Evolutionary conservation across 2,888 invertebrate genomes (phyloP).

Genomic region (Sceliomorpha sp.): DNA sequence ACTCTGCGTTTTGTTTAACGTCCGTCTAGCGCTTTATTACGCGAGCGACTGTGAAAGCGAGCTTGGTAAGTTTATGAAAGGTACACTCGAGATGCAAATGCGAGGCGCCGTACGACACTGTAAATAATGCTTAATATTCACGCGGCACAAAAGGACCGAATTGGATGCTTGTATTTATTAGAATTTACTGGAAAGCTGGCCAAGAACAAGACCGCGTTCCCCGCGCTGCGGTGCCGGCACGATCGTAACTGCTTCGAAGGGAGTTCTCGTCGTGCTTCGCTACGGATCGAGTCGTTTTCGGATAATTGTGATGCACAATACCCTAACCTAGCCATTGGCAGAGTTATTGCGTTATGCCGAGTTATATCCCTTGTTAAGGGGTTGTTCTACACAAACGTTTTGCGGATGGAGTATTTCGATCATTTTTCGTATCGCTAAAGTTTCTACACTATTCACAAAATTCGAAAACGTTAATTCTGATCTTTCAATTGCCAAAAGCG

Average conservation of each 20-base stretch:
- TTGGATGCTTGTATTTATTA: conserved; percentile 68
- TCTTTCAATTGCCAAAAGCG: no score
- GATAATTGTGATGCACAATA: conserved; percentile 76
- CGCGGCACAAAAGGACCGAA: conserved; percentile 23
- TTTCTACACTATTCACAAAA: no score
- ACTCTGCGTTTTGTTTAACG: no score
- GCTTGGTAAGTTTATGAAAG: no score
- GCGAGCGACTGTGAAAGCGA: no score
- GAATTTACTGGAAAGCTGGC: conserved; percentile 67
- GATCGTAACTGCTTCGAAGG: conserved; percentile 63
- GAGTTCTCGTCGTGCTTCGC: conserved; percentile 61
- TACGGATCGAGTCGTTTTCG: conserved; percentile 68
- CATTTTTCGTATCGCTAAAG: no score
- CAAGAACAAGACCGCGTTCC: conserved; percentile 57
- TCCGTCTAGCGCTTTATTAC: no score
- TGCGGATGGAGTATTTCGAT: no score
- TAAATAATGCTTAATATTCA: conserved; percentile 34
- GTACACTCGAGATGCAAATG: no score
- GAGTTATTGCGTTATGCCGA: conserved; percentile 58
- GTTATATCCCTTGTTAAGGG: no score
- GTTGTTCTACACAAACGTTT: no score
- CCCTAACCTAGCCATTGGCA: conserved; percentile 55
- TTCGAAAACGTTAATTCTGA: no score
- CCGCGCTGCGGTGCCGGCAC: conserved; percentile 39
- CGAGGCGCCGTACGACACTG: not conserved